Evolutionary conservation across 2,888 invertebrate genomes (phyloP), one percentile per base, ranked within the genome.

Genomic region (Synergus japonicus): DNA sequence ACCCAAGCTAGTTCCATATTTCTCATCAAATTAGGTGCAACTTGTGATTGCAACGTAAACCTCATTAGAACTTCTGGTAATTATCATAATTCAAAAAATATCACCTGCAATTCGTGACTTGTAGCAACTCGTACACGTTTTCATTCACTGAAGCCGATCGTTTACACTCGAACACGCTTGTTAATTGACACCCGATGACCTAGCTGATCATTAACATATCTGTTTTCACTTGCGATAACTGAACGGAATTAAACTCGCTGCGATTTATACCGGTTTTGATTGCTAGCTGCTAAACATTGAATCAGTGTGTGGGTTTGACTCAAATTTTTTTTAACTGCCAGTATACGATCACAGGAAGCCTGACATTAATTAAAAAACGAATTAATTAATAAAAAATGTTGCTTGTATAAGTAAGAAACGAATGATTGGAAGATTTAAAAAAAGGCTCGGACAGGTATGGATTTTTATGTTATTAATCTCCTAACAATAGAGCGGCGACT

Each of bases 1-100:
- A 67, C 60, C 78, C 76, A 76, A 73, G 43, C 77, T 76, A 77
- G 7, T 69, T 49, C 49, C 77, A 13, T 58, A 64, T 78, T 78
- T 80, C 78, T 77, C 79, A 58, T 76, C 69, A 81, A 84, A 83
- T 87, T 81, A 83, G 18, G 10, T 18, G 22, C 22, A 18, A 10
- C 10, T 12, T 22, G 9, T 60, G 60, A 22, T 60, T 18, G 12
- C 10, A 4, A 12, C 22, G 12, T 22, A 22, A 22, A 18, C n/a
- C 22, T 12, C 12, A 60, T 60, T 12, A 60, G 60, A 7, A 10
- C 22, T 22, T 60, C 22, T 12, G 10, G 18, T 58, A 49, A 15
- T 37, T 37, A 37, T 7, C 5, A 37, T 37, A 46, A 46, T 13
- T 46, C 12, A 1, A 10, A 46, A 12, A 46, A 46, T 46, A 10